These are phyloP conservation scores for Nasua narica DNA, from an alignment of 2,797 vertebrate genomes.

Conservation along the genomic window DNA sequence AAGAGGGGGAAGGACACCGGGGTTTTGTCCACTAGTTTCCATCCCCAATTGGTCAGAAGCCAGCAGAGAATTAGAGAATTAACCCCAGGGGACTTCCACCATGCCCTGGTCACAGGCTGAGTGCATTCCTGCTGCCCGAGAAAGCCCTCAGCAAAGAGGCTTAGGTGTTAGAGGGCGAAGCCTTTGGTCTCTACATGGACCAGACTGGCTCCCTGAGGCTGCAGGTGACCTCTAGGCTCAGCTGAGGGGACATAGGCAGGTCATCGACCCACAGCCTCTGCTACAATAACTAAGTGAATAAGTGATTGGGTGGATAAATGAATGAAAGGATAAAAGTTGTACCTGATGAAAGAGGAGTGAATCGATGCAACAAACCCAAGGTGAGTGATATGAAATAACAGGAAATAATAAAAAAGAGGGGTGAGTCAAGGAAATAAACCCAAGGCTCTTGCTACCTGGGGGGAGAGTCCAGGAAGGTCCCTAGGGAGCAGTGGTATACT, in stretches of 20 bases:
- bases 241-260: fast-evolving
- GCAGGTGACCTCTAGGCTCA: not conserved
- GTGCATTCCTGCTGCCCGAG: not conserved
- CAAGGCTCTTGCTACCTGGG: not conserved
- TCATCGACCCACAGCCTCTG: not conserved
- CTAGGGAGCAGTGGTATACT: not conserved
- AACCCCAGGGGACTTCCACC: not conserved
- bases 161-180: not conserved
- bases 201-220: not conserved
- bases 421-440: not conserved
- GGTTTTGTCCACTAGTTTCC: not conserved
- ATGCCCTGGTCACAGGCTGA: not conserved
- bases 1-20: not conserved
- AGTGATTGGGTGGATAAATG: not conserved
- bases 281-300: not conserved
- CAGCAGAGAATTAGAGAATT: not conserved
- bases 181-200: not conserved
- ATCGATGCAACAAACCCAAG: not conserved
- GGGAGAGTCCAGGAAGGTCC: not conserved
- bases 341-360: not conserved
- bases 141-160: not conserved
- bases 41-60: not conserved
- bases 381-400: not conserved
- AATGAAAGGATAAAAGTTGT: not conserved
- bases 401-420: not conserved